Base-by-base conservation (phyloP, 2,113 vertebrate genomes). In the Centropus unirufus region DNA sequence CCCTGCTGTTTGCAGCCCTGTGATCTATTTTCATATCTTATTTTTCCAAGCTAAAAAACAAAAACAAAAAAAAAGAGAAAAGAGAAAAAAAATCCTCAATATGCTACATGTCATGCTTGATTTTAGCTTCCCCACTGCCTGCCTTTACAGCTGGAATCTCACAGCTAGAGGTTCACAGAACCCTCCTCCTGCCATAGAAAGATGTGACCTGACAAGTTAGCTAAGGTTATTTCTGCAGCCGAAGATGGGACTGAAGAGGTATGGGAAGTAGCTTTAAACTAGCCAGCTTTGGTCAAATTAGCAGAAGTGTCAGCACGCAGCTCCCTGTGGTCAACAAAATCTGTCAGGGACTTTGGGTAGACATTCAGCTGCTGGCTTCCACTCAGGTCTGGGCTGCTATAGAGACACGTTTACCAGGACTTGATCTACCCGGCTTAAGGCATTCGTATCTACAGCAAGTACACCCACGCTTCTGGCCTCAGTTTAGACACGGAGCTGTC, bases 401-500 rank as follows among this genome's bases (percentile, higher is more conserved):
- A 83, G 79, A 93, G 82, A 86, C 0, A 6, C 29, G 84, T 5
- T 77, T 75, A 52, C 11, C 62, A 34, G 13, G 86, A 96, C 94
- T 94, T 96, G 91, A 72, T 24, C 57, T 84, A 47, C 64, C 21
- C 36, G 13, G 29, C 62, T 92, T 78, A 57, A 94, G 92, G 70
- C 40, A 75, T 58, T 70, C 3, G 2, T 61, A 83, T 92, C 92
- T 94, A 6, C 49, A 84, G 68, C 73, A 76, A 62, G 44, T 68
- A 84, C 93, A 58, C 94, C 91, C 94, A 96, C 96, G 2, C n/a
- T 93, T 72, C 34, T 79, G 87, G 87, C 69, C 81, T 91, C 69
- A 22, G 83, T 95, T 90, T 69, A 95, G 81, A 44, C 54, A 55
- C 1, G 5, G 30, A 95, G 62, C 32, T 83, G 87, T 93, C 90